These are phyloP conservation scores for Cavia porcellus DNA, from an alignment of 2,113 vertebrate genomes.

Conservation along the genomic window DNA sequence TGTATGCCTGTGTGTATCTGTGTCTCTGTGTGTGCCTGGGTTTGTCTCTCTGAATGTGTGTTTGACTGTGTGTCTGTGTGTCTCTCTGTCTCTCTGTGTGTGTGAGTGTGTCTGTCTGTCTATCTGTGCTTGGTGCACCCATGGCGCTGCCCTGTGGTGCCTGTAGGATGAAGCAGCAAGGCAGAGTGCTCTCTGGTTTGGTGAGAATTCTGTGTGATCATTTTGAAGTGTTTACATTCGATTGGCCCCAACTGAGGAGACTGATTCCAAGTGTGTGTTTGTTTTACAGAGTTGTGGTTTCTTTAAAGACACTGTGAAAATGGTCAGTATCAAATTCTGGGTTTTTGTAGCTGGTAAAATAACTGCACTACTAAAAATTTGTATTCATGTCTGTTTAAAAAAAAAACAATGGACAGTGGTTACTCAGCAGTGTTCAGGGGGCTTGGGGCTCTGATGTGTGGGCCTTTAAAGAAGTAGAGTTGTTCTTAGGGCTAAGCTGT, in stretches of 20 bases:
- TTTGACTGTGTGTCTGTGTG: too few relatives aligned
- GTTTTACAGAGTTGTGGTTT: background rate
- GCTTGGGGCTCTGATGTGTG: background rate
- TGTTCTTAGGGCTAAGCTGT: background rate
- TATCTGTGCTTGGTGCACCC: background rate
- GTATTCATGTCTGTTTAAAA: background rate
- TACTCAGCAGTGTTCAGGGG: too few relatives aligned
- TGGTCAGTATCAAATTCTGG: background rate
- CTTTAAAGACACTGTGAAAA: background rate
- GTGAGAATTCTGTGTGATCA: too few relatives aligned
- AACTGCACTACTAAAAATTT: background rate
- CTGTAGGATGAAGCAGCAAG: fast-evolving
- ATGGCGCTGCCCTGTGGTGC: fast-evolving
- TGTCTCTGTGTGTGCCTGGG: too few relatives aligned
- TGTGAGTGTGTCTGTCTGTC: background rate
- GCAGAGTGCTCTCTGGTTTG: background rate
- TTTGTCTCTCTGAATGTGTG: too few relatives aligned
- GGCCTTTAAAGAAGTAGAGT: background rate
- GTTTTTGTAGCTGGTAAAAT: background rate
- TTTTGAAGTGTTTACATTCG: background rate
- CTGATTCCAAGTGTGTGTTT: background rate
- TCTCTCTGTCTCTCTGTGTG: too few relatives aligned
- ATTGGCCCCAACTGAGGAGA: too few relatives aligned
- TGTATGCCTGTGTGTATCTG: too few relatives aligned
- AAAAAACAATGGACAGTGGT: too few relatives aligned